A percentile compares a stretch with the other conserved stretches of the same genome.
These are phyloP conservation scores for Acanthisitta chloris DNA, from an alignment of 2,113 vertebrate species.

Conservation along the genomic window DNA sequence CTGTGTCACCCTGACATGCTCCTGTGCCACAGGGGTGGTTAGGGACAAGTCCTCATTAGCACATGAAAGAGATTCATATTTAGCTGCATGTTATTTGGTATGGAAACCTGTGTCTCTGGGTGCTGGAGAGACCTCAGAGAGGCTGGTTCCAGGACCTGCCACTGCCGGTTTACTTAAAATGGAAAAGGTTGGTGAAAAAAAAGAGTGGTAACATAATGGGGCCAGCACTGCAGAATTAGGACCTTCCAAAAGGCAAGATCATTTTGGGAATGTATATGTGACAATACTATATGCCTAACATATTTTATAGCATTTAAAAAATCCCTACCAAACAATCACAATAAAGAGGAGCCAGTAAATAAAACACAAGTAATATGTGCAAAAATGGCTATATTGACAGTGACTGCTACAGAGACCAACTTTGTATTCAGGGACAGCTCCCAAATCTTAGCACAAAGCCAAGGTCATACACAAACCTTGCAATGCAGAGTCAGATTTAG, in stretches of 20 bases:
- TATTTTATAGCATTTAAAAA: neutral
- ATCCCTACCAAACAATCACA: neutral
- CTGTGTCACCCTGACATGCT: fast-evolving
- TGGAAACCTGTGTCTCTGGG: neutral
- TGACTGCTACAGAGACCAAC: neutral
- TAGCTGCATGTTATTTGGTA: neutral
- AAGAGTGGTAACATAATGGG: neutral
- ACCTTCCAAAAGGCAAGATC: neutral
- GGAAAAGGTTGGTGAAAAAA: neutral
- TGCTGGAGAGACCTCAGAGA: neutral
- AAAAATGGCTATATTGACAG: neutral
- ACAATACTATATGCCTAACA: neutral
- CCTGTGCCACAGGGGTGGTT: fast-evolving
- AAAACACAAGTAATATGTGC: neutral
- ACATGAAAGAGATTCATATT: neutral
- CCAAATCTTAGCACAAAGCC: neutral
- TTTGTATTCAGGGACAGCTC: neutral
- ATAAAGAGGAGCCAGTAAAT: neutral
- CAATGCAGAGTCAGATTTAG: neutral
- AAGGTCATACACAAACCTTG: neutral
- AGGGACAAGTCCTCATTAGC: neutral
- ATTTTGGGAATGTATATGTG: neutral
- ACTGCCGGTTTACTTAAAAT: neutral
- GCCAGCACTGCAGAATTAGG: neutral
- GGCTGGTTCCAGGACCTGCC: neutral